Evolutionary conservation across 2,888 invertebrate genomes (phyloP).

Genomic region (Zhengitettix transpicula): DNA sequence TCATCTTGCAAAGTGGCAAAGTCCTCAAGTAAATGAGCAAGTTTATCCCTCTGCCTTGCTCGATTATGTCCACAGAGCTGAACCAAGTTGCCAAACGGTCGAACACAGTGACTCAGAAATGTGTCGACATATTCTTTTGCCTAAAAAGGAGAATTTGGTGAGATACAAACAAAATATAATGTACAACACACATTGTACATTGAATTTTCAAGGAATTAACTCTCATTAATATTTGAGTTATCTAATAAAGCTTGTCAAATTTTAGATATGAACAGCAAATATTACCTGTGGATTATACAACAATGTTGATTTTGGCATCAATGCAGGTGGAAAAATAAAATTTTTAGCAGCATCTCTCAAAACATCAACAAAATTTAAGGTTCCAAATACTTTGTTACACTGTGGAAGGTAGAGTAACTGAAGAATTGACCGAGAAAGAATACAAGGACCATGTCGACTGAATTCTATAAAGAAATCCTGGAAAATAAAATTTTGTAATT

Average conservation of each 20-base stretch:
- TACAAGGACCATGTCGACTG: slow-evolving; percentile 75
- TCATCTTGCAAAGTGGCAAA: slow-evolving; percentile 85
- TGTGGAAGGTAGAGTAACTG: slow-evolving; percentile 59
- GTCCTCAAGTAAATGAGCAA: slow-evolving; percentile 77
- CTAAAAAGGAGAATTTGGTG: slow-evolving; percentile 23
- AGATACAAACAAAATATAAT: slow-evolving; percentile 2
- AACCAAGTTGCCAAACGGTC: slow-evolving; percentile 70
- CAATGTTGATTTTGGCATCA: slow-evolving; percentile 56
- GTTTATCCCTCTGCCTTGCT: slow-evolving; percentile 85
- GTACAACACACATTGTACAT: too few species aligned
- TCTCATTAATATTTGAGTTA: too few species aligned
- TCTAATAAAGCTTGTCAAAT: too few species aligned
- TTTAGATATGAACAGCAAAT: too few species aligned
- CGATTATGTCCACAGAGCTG: slow-evolving; percentile 89
- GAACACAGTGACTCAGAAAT: slow-evolving; percentile 71
- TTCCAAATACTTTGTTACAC: slow-evolving; percentile 34
- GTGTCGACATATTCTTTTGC: slow-evolving; percentile 78
- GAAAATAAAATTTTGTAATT: slow-evolving; percentile 15
- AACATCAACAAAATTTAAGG: slow-evolving; percentile 54
- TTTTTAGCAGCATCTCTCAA: slow-evolving; percentile 68
- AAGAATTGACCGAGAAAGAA: slow-evolving; percentile 77
- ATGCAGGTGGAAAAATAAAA: slow-evolving; percentile 79
- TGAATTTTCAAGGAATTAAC: too few species aligned
- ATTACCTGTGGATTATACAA: slow-evolving; percentile 45
- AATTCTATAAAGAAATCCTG: slow-evolving; percentile 90